phyloP scores from a whole-genome alignment of 2,113 vertebrate genomes.

The Romanogobio albipinnatus region DNA sequence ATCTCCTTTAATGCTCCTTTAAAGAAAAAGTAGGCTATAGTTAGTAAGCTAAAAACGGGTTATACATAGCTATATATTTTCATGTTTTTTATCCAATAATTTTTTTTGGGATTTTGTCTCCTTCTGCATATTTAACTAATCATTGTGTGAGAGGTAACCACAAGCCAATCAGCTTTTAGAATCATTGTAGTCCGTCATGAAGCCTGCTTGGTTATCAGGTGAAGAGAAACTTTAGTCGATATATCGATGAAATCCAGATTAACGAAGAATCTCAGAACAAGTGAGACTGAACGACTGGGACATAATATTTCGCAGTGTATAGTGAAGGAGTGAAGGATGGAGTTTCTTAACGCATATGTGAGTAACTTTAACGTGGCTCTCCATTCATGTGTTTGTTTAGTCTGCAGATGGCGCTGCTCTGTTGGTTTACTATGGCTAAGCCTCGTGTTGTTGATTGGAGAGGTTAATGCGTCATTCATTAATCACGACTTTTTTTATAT shows the following conservation, averaged over 20 bases:
- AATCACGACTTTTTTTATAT: not conserved
- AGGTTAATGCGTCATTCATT: not conserved
- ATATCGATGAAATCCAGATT: not conserved
- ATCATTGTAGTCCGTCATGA: not conserved
- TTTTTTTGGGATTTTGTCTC: not conserved
- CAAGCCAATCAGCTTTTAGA: not conserved
- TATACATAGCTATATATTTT: not conserved
- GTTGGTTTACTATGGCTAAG: not conserved
- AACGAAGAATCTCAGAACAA: not conserved
- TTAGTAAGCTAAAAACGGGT: not conserved
- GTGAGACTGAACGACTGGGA: not conserved
- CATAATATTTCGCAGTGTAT: not conserved
- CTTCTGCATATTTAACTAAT: not conserved
- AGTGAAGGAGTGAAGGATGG: not conserved
- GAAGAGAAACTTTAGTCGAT: not conserved
- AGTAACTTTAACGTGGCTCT: not conserved
- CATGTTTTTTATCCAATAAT: not conserved
- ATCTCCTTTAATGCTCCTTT: not conserved
- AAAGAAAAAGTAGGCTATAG: not conserved
- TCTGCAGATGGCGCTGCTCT: conserved; percentile 2
- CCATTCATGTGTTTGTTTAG: not conserved
- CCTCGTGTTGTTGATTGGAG: not conserved
- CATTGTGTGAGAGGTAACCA: not conserved
- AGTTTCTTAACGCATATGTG: not conserved
- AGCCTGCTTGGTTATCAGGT: not conserved